These are phyloP conservation scores for Monomorium pharaonis DNA, from an alignment of 1,140 invertebrate genomes.

Conservation along the genomic window DNA sequence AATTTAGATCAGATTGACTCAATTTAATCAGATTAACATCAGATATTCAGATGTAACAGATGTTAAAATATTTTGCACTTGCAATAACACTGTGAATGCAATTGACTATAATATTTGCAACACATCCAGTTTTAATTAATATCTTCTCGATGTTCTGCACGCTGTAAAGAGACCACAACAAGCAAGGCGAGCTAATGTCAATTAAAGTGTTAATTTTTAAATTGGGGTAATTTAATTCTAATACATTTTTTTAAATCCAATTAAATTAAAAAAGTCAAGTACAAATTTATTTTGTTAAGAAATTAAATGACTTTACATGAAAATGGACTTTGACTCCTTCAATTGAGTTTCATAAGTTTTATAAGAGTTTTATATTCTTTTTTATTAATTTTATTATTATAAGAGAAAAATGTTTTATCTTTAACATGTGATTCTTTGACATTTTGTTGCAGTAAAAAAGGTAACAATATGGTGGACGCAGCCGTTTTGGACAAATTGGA, in stretches of 20 bases:
- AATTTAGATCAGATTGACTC: background rate
- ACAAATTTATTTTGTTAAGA: background rate
- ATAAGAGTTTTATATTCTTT: too few species aligned
- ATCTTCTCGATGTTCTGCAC: slow-evolving; percentile 32
- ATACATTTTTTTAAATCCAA: background rate
- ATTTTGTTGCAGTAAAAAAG: slow-evolving; percentile 86
- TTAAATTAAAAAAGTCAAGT: background rate
- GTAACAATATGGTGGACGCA: slow-evolving; percentile 93
- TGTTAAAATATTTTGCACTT: slow-evolving; percentile 31
- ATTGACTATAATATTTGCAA: background rate
- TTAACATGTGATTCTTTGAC: background rate
- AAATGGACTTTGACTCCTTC: background rate
- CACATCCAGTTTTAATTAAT: background rate
- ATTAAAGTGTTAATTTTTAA: background rate
- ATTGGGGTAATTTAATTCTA: background rate
- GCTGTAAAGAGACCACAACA: background rate
- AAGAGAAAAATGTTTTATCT: background rate
- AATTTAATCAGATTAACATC: slow-evolving; percentile 1
- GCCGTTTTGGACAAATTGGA: slow-evolving; percentile 95
- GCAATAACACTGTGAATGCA: background rate
- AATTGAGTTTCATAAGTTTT: background rate
- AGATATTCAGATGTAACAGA: background rate
- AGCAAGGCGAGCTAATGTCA: background rate
- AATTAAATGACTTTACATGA: background rate
- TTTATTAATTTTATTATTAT: background rate